phyloP scores from a whole-genome alignment of 2,797 vertebrate species.

The Somateria mollissima region DNA sequence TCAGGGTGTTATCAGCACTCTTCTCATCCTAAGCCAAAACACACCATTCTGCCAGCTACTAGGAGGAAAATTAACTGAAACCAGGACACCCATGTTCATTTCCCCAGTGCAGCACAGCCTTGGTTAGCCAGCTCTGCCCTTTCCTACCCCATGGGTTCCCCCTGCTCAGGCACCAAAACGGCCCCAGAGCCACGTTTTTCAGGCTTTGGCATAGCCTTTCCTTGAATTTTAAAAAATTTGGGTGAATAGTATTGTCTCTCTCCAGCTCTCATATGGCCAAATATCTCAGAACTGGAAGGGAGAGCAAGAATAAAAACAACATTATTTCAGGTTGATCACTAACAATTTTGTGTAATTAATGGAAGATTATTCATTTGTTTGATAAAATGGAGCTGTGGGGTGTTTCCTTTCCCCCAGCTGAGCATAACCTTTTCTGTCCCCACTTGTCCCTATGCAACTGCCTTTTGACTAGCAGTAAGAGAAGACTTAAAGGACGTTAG shows the following conservation, averaged over 20 bases:
- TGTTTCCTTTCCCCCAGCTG: neutral
- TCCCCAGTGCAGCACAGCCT: neutral
- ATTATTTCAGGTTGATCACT: neutral
- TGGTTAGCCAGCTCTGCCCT: neutral
- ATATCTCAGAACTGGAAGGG: neutral
- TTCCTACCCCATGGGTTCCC: neutral
- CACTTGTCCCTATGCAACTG: neutral
- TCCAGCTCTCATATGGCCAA: neutral
- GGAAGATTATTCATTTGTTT: neutral
- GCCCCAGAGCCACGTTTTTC: accelerated
- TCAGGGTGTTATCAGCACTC: no score
- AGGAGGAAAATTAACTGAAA: no score
- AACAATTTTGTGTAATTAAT: neutral
- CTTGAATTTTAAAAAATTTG: neutral
- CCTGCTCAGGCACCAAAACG: neutral
- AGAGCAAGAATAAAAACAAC: neutral
- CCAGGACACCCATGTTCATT: no score
- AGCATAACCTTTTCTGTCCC: neutral
- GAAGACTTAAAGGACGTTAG: neutral
- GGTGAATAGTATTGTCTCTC: neutral
- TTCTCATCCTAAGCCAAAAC: no score
- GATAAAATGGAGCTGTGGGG: accelerated
- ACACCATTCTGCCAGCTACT: no score
- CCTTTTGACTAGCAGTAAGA: accelerated
- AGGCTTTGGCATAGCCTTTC: neutral